phyloP scores from a whole-genome alignment of 2,113 vertebrate genomes.

The Dipodomys merriami region DNA sequence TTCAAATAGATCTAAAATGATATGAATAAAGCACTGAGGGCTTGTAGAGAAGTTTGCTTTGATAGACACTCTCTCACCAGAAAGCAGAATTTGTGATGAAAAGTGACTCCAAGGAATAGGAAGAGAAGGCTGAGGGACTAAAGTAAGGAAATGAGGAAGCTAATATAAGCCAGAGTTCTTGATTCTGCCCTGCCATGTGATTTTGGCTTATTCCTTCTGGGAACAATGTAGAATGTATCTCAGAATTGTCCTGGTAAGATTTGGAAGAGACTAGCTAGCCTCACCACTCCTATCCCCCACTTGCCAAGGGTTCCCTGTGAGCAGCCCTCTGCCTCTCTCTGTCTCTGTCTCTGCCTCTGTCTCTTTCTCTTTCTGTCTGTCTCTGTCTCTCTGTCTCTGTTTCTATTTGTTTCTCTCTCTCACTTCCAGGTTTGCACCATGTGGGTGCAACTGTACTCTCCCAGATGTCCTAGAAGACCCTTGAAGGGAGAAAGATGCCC shows the following conservation, averaged over 20 bases:
- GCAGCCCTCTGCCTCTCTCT: too few relatives aligned
- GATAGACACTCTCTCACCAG: not conserved
- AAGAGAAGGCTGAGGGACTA: not conserved
- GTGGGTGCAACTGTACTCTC: not conserved
- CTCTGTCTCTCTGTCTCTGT: too few relatives aligned
- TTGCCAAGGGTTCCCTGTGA: not conserved
- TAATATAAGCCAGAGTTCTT: not conserved
- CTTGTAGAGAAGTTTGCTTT: not conserved
- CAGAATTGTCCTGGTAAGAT: not conserved
- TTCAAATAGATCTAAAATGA: not conserved
- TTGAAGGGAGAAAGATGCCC: not conserved
- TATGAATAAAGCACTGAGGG: not conserved
- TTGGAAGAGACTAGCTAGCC: not conserved
- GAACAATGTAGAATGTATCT: not conserved
- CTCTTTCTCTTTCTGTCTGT: too few relatives aligned
- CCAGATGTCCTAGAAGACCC: not conserved
- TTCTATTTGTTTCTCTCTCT: not conserved
- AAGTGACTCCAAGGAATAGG: not conserved
- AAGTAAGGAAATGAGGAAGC: not conserved
- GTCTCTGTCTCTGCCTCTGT: too few relatives aligned
- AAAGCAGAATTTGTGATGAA: not conserved
- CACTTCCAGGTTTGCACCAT: not conserved
- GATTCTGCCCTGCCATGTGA: not conserved
- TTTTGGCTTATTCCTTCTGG: not conserved
- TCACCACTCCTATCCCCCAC: too few relatives aligned